Evolutionary conservation across 2,888 invertebrate genomes (phyloP), one percentile per base, ranked within the genome.

Genomic region (Tiliacea citrago): DNA sequence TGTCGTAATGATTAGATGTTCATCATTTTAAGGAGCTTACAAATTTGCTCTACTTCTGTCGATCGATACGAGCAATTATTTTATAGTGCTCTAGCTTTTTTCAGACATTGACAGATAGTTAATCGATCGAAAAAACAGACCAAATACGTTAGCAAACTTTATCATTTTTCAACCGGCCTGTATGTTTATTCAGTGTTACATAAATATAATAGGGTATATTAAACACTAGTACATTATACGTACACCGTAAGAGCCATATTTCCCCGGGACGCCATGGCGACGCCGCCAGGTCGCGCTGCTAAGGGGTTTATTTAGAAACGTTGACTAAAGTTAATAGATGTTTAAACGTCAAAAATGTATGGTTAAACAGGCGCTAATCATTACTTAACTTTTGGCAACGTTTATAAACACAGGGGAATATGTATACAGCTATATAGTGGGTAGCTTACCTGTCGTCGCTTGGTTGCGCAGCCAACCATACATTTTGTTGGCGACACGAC

Each of bases 181-280:
- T 69, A 55, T 69, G 62, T 73, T 70, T 72, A 75, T 60, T 71
- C 74, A 74, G 68, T 68, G 73, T 74, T 72, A 74, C 67, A 74
- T 73, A 79, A 71, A 69, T 68, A 81, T 68, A 75, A 47, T 75
- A 49, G 58, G 39, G 29, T 66, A 68, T 69, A 69, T 57, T 58
- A 67, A 49, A 75, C 55, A 80, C 68, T 71, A 74, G 71, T 75
- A 84, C 71, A 69, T 63, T 66, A 62, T 74, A 80, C 70, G 68
- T 58, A 75, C 57, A 62, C 66, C 57, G 74, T 75, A 66, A 57
- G 29, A 57, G 57, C 8, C 57, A 57, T 29, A 4, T 16, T 29
- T 29, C 29, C 16, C 29, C 29, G 16, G 57, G 29, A 29, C 57
- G 24, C 55, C 55, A 13, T 16, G 24, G 55, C 24, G 24, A 55